phyloP scores from a whole-genome alignment of 2,797 vertebrate species.

The Spinus pinus region DNA sequence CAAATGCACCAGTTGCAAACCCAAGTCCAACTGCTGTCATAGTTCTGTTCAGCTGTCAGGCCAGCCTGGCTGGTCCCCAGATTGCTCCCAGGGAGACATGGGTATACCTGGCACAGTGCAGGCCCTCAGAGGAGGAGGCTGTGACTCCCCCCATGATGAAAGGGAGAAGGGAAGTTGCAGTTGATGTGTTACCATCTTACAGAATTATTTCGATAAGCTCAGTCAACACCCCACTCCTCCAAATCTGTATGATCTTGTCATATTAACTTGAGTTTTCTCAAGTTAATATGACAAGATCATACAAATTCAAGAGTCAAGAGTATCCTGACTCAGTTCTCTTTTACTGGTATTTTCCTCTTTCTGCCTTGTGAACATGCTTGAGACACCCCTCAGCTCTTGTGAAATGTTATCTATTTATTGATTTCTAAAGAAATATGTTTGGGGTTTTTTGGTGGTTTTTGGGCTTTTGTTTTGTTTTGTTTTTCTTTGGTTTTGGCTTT shows the following conservation, averaged over 20 bases:
- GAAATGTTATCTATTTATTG: neutral
- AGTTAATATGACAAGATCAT: too few relatives aligned
- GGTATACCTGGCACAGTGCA: neutral
- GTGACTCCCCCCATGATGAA: neutral
- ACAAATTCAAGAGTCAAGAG: too few relatives aligned
- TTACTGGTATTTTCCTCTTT: neutral
- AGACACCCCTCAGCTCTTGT: neutral
- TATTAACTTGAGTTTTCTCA: neutral
- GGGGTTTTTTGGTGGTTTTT: rapidly evolving
- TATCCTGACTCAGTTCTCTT: neutral
- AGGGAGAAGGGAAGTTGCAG: neutral
- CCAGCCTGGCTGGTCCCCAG: neutral
- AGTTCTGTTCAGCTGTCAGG: neutral
- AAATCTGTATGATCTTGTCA: neutral
- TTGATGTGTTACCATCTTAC: neutral
- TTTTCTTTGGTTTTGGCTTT: neutral
- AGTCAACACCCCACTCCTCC: neutral
- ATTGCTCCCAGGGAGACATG: neutral
- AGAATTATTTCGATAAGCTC: too few relatives aligned
- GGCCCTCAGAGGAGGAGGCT: neutral
- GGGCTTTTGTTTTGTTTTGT: too few relatives aligned
- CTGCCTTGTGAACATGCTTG: neutral
- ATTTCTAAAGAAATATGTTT: neutral
- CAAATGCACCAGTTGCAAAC: neutral
- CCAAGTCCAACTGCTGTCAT: neutral